Evolutionary conservation across 1,140 invertebrate genomes (phyloP).

Genomic region (Drosophila pectinifera): DNA sequence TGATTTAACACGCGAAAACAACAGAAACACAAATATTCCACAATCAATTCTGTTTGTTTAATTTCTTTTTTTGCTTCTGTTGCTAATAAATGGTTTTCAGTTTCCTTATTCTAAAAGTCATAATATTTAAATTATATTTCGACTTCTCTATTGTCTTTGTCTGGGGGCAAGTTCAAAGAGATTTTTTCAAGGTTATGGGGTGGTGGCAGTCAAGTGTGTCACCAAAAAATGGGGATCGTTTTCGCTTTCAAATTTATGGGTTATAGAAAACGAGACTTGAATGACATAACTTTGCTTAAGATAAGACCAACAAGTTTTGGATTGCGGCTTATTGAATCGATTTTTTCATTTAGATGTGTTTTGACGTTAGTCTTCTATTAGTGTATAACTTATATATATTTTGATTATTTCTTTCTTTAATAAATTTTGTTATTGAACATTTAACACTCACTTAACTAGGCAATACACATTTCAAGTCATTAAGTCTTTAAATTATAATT

Average conservation of each 20-base stretch:
- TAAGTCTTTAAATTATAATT: conserved; percentile 11
- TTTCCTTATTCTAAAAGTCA: conserved; percentile 51
- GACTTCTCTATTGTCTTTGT: conserved; percentile 9
- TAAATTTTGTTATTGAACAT: not conserved
- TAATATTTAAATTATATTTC: conserved; percentile 55
- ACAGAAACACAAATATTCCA: conserved; percentile 55
- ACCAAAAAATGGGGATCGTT: conserved; percentile 20
- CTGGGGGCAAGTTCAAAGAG: conserved; percentile 21
- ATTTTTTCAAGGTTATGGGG: conserved; percentile 59
- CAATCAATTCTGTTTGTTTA: conserved; percentile 52
- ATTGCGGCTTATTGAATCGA: not conserved
- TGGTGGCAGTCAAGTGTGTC: conserved; percentile 14
- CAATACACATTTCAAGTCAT: not conserved
- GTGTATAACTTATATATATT: no score
- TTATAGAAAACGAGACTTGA: conserved; percentile 14
- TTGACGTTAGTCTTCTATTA: not conserved
- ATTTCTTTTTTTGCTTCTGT: conserved; percentile 28
- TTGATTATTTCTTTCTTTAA: not conserved
- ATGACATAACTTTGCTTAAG: no score
- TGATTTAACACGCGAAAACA: conserved; percentile 25
- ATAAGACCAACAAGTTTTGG: no score
- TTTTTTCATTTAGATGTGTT: not conserved
- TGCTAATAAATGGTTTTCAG: conserved; percentile 13
- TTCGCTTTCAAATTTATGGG: conserved; percentile 31
- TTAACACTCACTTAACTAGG: not conserved